Conservation (phyloP, 2,888 invertebrate species). For the Scaptomyza cyrtandrae region DNA sequence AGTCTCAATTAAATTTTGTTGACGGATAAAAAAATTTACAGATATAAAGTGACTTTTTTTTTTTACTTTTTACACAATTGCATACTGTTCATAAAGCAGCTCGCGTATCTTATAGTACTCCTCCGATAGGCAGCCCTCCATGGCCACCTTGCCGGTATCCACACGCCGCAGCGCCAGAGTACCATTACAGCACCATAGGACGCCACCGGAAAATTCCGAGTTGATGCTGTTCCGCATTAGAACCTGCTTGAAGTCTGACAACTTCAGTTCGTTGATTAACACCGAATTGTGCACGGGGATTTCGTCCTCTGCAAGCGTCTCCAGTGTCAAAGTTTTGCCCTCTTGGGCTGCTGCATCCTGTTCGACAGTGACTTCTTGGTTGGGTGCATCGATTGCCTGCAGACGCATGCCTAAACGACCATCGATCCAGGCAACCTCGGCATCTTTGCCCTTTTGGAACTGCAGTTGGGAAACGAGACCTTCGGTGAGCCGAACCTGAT, state of each 20-base stretch:
- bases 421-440: conserved; percentile 98
- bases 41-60: background rate
- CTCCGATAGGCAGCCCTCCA: conserved; percentile 97
- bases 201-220: conserved; percentile 96
- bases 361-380: conserved; percentile 60
- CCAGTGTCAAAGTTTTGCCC: conserved; percentile 89
- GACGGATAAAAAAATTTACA: no score
- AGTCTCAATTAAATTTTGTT: background rate
- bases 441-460: conserved; percentile 93
- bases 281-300: conserved; percentile 91
- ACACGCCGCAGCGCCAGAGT: conserved; percentile 94
- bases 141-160: conserved; percentile 95
- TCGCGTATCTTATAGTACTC: conserved; percentile 97
- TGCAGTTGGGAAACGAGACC: conserved; percentile 93
- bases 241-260: conserved; percentile 95
- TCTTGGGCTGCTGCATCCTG: conserved; percentile 83
- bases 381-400: conserved; percentile 86
- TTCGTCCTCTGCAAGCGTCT: conserved; percentile 86
- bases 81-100: conserved; percentile 97
- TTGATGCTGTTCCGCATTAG: conserved; percentile 90
- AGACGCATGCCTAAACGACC: conserved; percentile 89
- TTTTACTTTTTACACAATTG: conserved; percentile 89
- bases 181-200: conserved; percentile 96
- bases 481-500: conserved; percentile 97
- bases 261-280: conserved; percentile 96